Base-by-base conservation (phyloP, 2,113 vertebrate genomes). In the Coptodon rendalli region DNA sequence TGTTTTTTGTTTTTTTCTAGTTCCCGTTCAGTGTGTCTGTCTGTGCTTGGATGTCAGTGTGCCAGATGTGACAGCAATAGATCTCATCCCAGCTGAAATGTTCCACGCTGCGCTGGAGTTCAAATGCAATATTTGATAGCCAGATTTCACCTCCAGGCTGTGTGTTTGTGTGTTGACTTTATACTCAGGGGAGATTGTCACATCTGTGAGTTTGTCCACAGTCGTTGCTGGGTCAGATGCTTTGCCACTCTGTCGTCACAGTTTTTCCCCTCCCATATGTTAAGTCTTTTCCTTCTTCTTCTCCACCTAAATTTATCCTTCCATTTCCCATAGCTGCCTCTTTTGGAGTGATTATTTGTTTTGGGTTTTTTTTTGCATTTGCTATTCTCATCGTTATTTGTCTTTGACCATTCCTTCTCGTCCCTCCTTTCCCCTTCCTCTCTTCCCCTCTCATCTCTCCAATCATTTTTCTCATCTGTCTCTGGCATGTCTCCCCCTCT, bases 191-290 rank as follows among this genome's bases (percentile, higher is more conserved):
- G 87, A 91, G 48, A 79, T 29, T 92, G 91, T 61, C 93, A 91
- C 95, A 95, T 95, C 95, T 96, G 94, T 91, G 92, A 92, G 84
- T 93, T 85, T 87, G 85, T 88, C 92, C 89, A 92, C 88, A 53
- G 87, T 83, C 66, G 59, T 91, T 59, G 40, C 78, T 85, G 90
- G 93, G 89, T 94, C 92, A 92, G 87, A 92, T 78, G 82, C 76
- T 83, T 83, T 12, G 24, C 78, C 38, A 82, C 63, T 85, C 82
- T 83, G 31, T 85, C 68, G 4, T 89, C 82, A 59, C 48, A 4
- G 48, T 36, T 85, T 63, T 80, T 5, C 73, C 80, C 78, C 16
- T 56, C 54, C 80, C 43, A 36, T 76, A 71, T 88, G 48, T 27
- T 68, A 43, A 50, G 34, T 83, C 78, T 87, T 61, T 87, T 11